Percentiles rank a stretch among this genome's conserved stretches.
Conservation (phyloP, 2,113 vertebrate species). For the Pelecanus crispus region DNA sequence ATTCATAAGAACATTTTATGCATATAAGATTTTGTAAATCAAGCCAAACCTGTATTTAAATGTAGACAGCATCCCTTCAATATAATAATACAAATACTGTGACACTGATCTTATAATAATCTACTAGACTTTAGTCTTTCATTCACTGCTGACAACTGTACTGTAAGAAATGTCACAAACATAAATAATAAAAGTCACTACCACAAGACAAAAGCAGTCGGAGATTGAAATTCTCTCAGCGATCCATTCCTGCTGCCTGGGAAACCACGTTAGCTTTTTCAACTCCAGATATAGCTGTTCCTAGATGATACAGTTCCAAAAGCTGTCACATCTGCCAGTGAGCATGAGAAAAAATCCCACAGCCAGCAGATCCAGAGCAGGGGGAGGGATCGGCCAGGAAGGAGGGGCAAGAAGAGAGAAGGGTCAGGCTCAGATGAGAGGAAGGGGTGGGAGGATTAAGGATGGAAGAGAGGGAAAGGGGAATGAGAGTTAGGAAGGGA, state of each 20-base stretch:
- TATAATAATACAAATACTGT: background rate
- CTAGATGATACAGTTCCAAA: constrained; percentile 47
- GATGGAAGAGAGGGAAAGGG: background rate
- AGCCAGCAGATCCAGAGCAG: constrained; percentile 51
- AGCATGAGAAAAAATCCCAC: constrained; percentile 40
- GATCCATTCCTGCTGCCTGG: constrained; percentile 61
- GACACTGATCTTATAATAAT: constrained; percentile 43
- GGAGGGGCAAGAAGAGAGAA: constrained; percentile 49
- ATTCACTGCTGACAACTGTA: constrained; percentile 28
- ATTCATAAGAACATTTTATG: constrained; percentile 19
- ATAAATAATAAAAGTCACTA: constrained; percentile 67
- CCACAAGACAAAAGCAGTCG: constrained; percentile 62
- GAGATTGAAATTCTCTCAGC: constrained; percentile 58
- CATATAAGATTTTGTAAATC: constrained; percentile 9
- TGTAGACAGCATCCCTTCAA: constrained; percentile 9
- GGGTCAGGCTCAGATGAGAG: constrained; percentile 53
- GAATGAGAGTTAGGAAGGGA: background rate
- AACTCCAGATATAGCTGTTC: constrained; percentile 56
- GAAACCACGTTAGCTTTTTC: constrained; percentile 56
- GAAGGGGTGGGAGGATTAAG: constrained; percentile 35
- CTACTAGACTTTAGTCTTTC: constrained; percentile 13
- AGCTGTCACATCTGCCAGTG: constrained; percentile 65
- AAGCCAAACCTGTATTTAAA: constrained; percentile 51
- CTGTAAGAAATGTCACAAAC: constrained; percentile 56
- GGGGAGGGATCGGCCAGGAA: constrained; percentile 52